phyloP scores from a whole-genome alignment of 2,797 vertebrate genomes.

The Xenentodon cancila region DNA sequence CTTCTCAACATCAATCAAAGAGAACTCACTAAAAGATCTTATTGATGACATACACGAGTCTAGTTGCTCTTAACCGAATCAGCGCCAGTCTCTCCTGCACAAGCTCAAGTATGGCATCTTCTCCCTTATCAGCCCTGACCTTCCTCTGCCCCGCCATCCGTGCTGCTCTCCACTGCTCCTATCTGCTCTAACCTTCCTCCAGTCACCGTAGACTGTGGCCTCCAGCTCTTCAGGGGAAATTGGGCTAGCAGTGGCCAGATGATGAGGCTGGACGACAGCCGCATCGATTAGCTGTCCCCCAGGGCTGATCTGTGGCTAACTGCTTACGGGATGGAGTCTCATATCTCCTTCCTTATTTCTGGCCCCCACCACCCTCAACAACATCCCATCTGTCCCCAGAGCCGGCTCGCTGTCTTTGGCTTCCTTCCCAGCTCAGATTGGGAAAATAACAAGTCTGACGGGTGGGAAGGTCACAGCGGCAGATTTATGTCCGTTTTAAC shows the following conservation, averaged over 20 bases:
- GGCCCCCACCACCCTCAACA: slow-evolving; percentile 15
- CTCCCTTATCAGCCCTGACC: slow-evolving; percentile 61
- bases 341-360: slow-evolving; percentile 59
- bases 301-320: slow-evolving; percentile 82
- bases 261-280: slow-evolving; percentile 81
- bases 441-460: slow-evolving; percentile 57
- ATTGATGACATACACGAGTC: too few relatives aligned
- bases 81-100: slow-evolving; percentile 45
- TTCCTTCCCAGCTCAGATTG: slow-evolving; percentile 25
- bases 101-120: slow-evolving; percentile 32
- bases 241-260: slow-evolving; percentile 70
- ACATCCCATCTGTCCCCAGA: slow-evolving; percentile 17
- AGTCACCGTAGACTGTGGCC: slow-evolving; percentile 53
- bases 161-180: slow-evolving; percentile 41
- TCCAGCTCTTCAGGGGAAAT: slow-evolving; percentile 77
- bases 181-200: slow-evolving; percentile 50
- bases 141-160: slow-evolving; percentile 58
- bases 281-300: slow-evolving; percentile 84
- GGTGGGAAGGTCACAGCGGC: slow-evolving; percentile 40
- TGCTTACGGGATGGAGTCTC: slow-evolving; percentile 69
- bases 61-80: background rate
- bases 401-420: slow-evolving; percentile 18
- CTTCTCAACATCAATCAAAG: too few relatives aligned
- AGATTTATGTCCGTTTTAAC: slow-evolving; percentile 65
- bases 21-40: too few relatives aligned